Conservation (phyloP, 1,140 invertebrate genomes). For the Bilobella aurantiaca region DNA sequence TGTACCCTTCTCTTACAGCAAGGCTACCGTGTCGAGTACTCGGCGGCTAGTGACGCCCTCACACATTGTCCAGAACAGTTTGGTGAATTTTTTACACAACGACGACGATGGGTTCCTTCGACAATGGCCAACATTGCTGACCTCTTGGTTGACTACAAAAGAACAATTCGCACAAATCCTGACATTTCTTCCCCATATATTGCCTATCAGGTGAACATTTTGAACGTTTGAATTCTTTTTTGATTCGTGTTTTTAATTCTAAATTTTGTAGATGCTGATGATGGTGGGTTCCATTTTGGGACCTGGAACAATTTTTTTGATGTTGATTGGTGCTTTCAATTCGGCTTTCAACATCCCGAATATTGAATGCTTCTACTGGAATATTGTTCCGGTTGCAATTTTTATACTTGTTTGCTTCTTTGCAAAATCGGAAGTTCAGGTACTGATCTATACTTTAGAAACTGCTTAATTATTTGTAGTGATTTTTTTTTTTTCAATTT, state of each 20-base stretch:
- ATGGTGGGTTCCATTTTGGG: constrained; percentile 83
- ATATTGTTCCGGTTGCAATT: constrained; percentile 68
- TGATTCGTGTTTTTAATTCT: neutral
- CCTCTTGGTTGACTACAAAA: constrained; percentile 65
- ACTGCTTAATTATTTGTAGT: neutral
- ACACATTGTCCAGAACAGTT: constrained; percentile 53
- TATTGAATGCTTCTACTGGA: constrained; percentile 79
- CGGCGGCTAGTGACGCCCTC: constrained; percentile 53
- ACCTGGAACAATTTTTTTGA: constrained; percentile 87
- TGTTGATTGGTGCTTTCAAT: constrained; percentile 91
- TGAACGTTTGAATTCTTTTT: neutral
- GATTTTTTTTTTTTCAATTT: constrained; percentile 37
- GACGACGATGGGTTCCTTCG: constrained; percentile 54
- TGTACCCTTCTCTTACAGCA: constrained; percentile 53
- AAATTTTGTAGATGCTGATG: constrained; percentile 46
- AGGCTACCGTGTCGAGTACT: constrained; percentile 55
- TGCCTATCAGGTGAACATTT: constrained; percentile 63
- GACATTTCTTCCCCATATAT: constrained; percentile 94
- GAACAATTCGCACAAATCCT: constrained; percentile 89
- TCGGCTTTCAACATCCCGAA: constrained; percentile 80
- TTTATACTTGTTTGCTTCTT: constrained; percentile 91
- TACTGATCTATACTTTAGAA: constrained; percentile 39
- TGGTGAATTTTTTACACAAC: constrained; percentile 53
- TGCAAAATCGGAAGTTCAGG: constrained; percentile 80
- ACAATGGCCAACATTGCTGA: constrained; percentile 58